These are phyloP conservation scores for Crocuta crocuta DNA, from an alignment of 2,113 vertebrate genomes.

Conservation along the genomic window DNA sequence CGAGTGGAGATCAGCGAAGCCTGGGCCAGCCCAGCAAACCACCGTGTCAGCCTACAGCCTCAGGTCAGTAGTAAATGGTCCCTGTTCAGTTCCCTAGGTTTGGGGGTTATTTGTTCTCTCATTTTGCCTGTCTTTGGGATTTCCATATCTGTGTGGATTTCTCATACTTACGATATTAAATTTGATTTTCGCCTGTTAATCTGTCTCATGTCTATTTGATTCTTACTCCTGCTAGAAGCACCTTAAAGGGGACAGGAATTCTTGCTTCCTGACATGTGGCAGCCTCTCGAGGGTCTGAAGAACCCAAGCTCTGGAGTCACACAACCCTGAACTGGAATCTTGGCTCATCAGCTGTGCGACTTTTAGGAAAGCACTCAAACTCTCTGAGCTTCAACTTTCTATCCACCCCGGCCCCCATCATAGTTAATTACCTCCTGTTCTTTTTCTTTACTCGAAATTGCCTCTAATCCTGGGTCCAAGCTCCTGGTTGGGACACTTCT, in stretches of 20 bases:
- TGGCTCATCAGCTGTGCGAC: neutral
- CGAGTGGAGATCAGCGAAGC: neutral
- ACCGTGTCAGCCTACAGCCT: rapidly evolving
- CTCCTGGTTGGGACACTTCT: neutral
- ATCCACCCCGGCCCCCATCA: neutral
- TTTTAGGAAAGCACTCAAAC: neutral
- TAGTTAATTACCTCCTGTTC: neutral
- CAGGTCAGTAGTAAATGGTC: neutral
- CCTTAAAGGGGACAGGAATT: too few relatives aligned
- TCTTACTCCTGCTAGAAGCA: too few relatives aligned
- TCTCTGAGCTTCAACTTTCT: neutral
- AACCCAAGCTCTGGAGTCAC: neutral
- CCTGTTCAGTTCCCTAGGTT: neutral
- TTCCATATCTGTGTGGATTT: too few relatives aligned
- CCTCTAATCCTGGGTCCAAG: neutral
- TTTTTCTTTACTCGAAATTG: neutral
- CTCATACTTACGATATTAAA: too few relatives aligned
- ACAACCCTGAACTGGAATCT: neutral
- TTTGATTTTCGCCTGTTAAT: too few relatives aligned
- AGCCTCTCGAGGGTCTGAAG: neutral
- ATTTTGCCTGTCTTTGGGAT: too few relatives aligned
- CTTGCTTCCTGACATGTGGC: neutral
- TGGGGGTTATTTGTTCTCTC: neutral
- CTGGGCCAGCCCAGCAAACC: neutral
- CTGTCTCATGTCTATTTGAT: too few relatives aligned